Evolutionary conservation across 2,888 invertebrate genomes (phyloP), one percentile per base, ranked within the genome.

Genomic region (Malacosoma neustria): DNA sequence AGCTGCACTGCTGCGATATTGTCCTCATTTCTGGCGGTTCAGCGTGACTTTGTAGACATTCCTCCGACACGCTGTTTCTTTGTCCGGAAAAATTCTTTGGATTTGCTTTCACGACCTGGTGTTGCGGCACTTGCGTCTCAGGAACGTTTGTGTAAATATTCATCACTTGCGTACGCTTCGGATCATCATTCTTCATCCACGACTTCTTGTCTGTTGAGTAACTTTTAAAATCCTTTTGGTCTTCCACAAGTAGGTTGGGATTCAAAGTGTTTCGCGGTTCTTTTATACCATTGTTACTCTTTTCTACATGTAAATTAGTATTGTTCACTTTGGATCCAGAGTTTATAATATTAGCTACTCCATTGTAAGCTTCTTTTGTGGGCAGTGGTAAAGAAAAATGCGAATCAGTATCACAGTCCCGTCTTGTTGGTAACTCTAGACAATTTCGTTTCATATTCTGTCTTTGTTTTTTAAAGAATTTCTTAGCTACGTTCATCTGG

Each of bases 401-500:
- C 0, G 85, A 87, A 48, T 87, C 86, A 30, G 79, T 80, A 33
- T 89, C 89, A 13, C 82, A 88, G 40, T 89, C 89, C 9, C 89
- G 73, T 40, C 89, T 79, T 29, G 90, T 85, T 0, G 91, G 88
- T 11, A 91, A 74, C 36, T 92, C 91, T 13, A 94, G 79, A 56
- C 93, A 93, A 54, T 91, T 92, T 39, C 91, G 89, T 57, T 92
- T 92, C 68, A 90, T 88, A 48, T 93, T 85, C 33, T 93, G 88
- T 39, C 92, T 88, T 61, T 95, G 95, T 52, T 94, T 94, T 54
- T 94, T 94, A 73, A 97, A 97, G 68, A 97, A 97, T 61, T 95
- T 95, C 46, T 95, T 90, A 0, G 97, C 97, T 0, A 96, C 95
- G 29, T 95, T 96, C 71, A 95, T 97, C 73, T 97, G 97, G 68